A percentile compares a stretch with the other conserved stretches of the same genome.
Conservation (phyloP, 2,888 invertebrate genomes). For the Pachydiplax longipennis region DNA sequence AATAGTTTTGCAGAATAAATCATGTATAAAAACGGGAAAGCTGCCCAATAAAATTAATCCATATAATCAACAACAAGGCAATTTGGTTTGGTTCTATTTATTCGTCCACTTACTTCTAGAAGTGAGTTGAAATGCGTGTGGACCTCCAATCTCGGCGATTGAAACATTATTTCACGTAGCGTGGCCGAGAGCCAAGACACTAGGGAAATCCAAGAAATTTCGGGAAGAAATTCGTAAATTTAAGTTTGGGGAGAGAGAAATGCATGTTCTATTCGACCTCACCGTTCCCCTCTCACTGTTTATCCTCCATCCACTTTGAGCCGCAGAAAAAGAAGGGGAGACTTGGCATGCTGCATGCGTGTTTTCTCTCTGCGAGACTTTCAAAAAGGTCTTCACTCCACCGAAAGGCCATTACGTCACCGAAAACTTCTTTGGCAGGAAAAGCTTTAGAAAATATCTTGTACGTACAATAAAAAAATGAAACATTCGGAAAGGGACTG, state of each 20-base stretch:
- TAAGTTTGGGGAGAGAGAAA: neutral
- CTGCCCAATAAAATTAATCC: no score
- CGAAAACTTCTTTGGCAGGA: neutral
- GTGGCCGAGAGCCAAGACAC: neutral
- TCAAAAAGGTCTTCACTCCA: neutral
- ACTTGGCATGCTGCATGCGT: neutral
- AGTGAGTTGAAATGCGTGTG: neutral
- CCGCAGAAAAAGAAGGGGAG: neutral
- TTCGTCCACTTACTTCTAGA: neutral
- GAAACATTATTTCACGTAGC: neutral
- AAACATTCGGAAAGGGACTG: neutral
- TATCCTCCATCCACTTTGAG: neutral
- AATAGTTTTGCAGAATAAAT: no score
- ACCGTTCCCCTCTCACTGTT: neutral
- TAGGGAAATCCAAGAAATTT: neutral
- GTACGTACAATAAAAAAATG: neutral
- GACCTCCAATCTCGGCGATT: neutral
- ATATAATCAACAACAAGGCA: no score
- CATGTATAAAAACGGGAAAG: no score
- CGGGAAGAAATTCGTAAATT: neutral
- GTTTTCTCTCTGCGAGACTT: neutral
- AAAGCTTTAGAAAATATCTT: neutral
- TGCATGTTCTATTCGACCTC: neutral
- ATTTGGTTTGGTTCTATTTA: neutral
- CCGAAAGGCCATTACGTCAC: neutral